Conservation (phyloP, 2,888 invertebrate genomes). For the Pilophorus perplexus region DNA sequence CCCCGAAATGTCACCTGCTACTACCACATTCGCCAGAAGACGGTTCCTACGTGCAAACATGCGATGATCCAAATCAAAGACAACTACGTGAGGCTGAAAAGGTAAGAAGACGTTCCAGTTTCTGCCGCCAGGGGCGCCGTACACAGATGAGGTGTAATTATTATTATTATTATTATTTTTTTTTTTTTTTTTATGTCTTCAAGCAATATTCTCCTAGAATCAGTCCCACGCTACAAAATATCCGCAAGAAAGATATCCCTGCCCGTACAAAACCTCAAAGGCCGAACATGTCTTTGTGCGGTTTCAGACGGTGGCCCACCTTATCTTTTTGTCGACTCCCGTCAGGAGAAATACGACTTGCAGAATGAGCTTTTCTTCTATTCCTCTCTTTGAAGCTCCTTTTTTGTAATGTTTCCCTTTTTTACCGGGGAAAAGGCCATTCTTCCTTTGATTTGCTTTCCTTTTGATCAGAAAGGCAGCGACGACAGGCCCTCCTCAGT, state of each 20-base stretch:
- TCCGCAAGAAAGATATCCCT: background rate
- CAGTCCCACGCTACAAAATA: too few relatives aligned
- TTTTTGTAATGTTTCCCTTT: conserved; percentile 6
- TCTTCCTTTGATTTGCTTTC: conserved; percentile 7
- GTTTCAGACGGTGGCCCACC: background rate
- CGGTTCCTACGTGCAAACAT: conserved; percentile 83
- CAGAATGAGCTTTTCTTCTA: conserved; percentile 16
- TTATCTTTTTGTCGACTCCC: background rate
- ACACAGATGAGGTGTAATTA: too few relatives aligned
- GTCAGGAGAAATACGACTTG: conserved; percentile 5
- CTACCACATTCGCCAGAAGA: conserved; percentile 80
- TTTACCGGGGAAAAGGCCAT: background rate
- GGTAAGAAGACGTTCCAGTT: too few relatives aligned
- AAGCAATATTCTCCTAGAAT: too few relatives aligned
- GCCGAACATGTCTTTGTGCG: too few relatives aligned
- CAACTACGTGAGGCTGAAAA: conserved; percentile 43
- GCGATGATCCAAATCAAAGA: conserved; percentile 82
- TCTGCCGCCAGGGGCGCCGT: too few relatives aligned
- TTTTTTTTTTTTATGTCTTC: too few relatives aligned
- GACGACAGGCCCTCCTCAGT: too few relatives aligned
- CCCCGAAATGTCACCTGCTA: conserved; percentile 88
- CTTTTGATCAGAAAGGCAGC: conserved; percentile 4
- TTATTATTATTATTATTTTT: too few relatives aligned
- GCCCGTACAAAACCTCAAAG: background rate
- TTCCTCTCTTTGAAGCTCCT: conserved; percentile 2